Evolutionary conservation across 2,113 vertebrate genomes (phyloP), one percentile per base, ranked within the genome.

Genomic region (Centropus bengalensis): DNA sequence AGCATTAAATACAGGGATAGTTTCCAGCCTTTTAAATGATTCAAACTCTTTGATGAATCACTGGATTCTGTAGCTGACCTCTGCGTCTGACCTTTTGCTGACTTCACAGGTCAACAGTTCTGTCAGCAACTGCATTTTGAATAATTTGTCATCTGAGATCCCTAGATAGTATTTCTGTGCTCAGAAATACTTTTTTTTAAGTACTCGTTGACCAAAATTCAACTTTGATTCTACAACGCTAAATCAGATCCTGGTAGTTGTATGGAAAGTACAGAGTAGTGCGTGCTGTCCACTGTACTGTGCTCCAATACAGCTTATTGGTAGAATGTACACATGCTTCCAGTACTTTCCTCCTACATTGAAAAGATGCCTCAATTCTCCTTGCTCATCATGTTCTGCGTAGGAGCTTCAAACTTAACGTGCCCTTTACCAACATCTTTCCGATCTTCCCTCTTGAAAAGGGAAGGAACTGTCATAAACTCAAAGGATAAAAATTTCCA

Each of bases 71-170:
- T 32, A 40, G 26, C 52, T 93, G 70, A 91, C 83, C 89, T 95
- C 80, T 62, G 28, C 30, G 85, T 88, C 78, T 60, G 10, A 30
- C 30, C 40, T 76, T 82, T 86, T 33, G 54, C 18, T 49, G 38
- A 83, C 85, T 86, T 93, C 20, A 69, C 11, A 89, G 81, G 86
- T 93, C 88, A 96, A 24, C 56, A 74, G 16, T 44, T 54, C 71
- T 73, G 27, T 86, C 69, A 91, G 32, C 40, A 91, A 33, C 17
- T 69, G 28, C 3, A 2, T 67, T 23, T 91, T 79, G 69, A 89
- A 59, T 91, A 77, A 83, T 80, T 81, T 95, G 45, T 84, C 59
- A 49, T 52, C 44, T 56, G 60, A 88, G 44, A 79, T 59, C 14
- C 75, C 19, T 45, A 76, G n/a, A 56, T 69, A 47, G 2, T 66